Evolutionary conservation across 2,888 invertebrate species (phyloP).

Genomic region (Nomada ruficornis): DNA sequence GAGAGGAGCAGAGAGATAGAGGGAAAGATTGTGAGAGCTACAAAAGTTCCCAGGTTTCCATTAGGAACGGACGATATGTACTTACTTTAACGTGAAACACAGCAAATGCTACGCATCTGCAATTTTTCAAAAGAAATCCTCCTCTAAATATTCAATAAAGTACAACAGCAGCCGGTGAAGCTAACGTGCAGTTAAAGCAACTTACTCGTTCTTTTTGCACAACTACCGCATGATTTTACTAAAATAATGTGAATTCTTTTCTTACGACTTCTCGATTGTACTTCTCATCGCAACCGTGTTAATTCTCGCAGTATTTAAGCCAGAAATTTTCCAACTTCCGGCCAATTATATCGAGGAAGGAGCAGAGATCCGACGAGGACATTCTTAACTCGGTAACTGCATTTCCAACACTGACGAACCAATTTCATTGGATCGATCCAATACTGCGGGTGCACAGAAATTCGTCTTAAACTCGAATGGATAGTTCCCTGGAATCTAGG

Average conservation of each 20-base stretch:
- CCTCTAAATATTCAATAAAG: neutral
- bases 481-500: neutral
- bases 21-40: neutral
- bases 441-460: neutral
- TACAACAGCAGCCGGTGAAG: neutral
- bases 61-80: conserved; percentile 14
- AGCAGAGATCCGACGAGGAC: conserved; percentile 12
- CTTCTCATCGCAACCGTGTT: neutral
- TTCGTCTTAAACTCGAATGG: conserved; percentile 19
- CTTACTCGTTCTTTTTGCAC: neutral
- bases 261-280: conserved; percentile 2
- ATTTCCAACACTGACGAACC: conserved; percentile 13
- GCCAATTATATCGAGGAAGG: conserved; percentile 31
- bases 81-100: neutral
- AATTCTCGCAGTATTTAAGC: neutral
- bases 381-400: conserved; percentile 1
- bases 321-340: conserved; percentile 6
- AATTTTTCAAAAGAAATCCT: conserved; percentile 5
- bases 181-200: neutral
- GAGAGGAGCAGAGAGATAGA: no score
- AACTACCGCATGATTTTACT: neutral
- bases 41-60: conserved; percentile 5
- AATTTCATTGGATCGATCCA: conserved; percentile 24
- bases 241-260: neutral
- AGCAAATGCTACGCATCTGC: neutral